phyloP scores from a whole-genome alignment of 2,888 invertebrate genomes.

The Rugalucina vietnamica region DNA sequence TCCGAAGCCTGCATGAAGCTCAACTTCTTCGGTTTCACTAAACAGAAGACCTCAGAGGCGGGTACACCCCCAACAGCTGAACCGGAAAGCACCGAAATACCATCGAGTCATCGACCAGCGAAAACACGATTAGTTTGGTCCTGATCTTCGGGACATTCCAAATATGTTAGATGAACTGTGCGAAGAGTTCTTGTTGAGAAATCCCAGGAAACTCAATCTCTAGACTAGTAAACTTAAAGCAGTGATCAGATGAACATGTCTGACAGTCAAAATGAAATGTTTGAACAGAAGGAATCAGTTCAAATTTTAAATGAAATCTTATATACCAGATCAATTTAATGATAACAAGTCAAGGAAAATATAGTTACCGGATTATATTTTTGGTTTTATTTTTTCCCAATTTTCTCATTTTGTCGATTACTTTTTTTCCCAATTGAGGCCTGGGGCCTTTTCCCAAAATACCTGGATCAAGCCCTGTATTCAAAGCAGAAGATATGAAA shows the following conservation, averaged over 20 bases:
- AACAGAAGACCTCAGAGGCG: neutral
- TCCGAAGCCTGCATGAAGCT: neutral
- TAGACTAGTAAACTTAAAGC: neutral
- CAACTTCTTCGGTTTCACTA: neutral
- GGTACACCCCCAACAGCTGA: neutral
- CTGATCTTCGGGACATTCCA: neutral
- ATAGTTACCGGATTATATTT: neutral
- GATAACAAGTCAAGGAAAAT: neutral
- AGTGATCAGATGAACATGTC: neutral
- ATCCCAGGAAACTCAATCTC: neutral
- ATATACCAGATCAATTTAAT: too few species aligned
- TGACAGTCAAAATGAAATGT: too few species aligned
- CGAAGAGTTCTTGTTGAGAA: neutral
- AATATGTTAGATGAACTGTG: neutral
- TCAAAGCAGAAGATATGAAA: too few species aligned
- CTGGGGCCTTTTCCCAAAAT: neutral
- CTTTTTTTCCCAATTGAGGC: neutral
- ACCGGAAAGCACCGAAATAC: neutral
- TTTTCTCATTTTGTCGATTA: neutral
- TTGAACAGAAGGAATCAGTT: too few species aligned
- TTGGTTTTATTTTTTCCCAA: neutral
- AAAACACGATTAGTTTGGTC: too few species aligned
- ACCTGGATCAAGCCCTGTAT: too few species aligned
- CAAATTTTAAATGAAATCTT: too few species aligned
- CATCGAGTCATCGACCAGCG: too few species aligned